Evolutionary conservation across 1,140 invertebrate genomes (phyloP).

Genomic region (Nasonia longicornis): DNA sequence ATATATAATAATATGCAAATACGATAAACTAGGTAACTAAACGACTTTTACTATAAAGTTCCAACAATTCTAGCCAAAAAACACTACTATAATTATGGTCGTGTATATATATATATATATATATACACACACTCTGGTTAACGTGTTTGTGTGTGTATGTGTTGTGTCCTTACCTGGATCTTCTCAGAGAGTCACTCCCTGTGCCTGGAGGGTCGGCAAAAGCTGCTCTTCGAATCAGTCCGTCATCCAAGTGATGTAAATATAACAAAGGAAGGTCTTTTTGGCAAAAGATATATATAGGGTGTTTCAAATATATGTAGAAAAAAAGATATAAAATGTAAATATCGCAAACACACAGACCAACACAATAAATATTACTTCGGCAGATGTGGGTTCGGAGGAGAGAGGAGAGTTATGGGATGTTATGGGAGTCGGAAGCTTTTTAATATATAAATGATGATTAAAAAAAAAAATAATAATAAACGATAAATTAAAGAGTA

Average conservation of each 20-base stretch:
- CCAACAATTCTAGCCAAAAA: slow-evolving; percentile 47
- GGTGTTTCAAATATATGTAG: slow-evolving; percentile 27
- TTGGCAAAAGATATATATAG: not conserved
- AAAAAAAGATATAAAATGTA: slow-evolving; percentile 45
- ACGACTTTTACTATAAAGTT: slow-evolving; percentile 44
- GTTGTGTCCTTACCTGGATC: slow-evolving; percentile 33
- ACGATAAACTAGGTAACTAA: slow-evolving; percentile 45
- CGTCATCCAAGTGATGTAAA: slow-evolving; percentile 21
- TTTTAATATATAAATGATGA: slow-evolving; percentile 37
- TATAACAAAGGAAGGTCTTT: slow-evolving; percentile 7
- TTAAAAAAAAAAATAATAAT: not conserved
- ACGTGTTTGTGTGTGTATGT: not conserved
- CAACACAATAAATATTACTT: slow-evolving; percentile 49
- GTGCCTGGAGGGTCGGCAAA: not conserved
- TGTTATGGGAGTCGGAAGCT: not conserved
- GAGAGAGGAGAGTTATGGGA: not conserved
- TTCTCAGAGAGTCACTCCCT: not conserved
- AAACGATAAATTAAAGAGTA: slow-evolving; percentile 23
- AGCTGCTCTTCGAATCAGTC: not conserved
- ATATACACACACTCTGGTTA: not conserved
- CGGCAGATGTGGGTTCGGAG: slow-evolving; percentile 3
- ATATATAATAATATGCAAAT: slow-evolving; percentile 38
- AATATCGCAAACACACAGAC: slow-evolving; percentile 49
- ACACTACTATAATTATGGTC: slow-evolving; percentile 23
- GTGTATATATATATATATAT: not conserved